phyloP scores from a whole-genome alignment of 2,888 invertebrate genomes.

The Drosophila kambysellisi region DNA sequence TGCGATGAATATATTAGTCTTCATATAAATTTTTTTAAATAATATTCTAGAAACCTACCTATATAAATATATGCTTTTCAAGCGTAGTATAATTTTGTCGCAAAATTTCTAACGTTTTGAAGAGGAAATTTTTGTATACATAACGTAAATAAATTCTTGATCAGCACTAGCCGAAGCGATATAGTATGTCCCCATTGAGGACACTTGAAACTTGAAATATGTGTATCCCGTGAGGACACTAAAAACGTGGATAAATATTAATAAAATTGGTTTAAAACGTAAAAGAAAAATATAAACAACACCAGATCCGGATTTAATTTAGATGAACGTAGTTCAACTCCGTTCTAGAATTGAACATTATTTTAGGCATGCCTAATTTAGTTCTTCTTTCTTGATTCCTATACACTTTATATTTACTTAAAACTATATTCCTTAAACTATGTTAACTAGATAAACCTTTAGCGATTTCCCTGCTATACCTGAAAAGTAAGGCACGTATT shows the following conservation, averaged over 20 bases:
- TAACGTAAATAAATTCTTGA: not conserved
- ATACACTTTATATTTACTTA: not conserved
- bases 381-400: not conserved
- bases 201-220: not conserved
- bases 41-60: not conserved
- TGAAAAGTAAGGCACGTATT: not conserved
- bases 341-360: accelerated
- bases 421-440: not conserved
- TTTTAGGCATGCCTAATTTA: not conserved
- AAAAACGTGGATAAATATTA: too few species aligned
- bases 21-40: accelerated
- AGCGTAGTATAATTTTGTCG: not conserved
- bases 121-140: not conserved
- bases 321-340: too few species aligned
- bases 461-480: not conserved
- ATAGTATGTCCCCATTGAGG: not conserved
- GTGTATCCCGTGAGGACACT: too few species aligned
- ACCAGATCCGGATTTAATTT: not conserved
- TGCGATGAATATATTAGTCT: not conserved
- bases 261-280: too few species aligned
- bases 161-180: not conserved
- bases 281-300: not conserved
- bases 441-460: not conserved
- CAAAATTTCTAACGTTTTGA: not conserved
- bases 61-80: not conserved